Conservation (phyloP, 2,888 invertebrate genomes). For the Chirona hameri region DNA sequence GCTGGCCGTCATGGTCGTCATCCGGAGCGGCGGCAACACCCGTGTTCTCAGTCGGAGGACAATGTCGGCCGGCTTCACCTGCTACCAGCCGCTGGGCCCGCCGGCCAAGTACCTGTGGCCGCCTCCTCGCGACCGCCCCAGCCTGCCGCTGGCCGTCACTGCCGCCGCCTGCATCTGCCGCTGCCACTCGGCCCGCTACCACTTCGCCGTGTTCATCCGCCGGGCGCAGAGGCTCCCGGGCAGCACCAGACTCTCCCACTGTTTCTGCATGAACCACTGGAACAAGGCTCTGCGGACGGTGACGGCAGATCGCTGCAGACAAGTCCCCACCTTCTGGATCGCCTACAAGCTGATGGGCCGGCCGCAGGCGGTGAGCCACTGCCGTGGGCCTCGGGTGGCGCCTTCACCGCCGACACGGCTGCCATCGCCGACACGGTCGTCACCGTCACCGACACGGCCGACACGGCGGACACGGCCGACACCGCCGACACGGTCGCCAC, state of each 20-base stretch:
- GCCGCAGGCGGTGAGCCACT: background rate
- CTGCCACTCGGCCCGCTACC: background rate
- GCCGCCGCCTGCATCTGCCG: constrained; percentile 4
- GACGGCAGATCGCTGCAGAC: background rate
- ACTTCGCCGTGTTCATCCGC: background rate
- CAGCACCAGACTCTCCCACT: background rate
- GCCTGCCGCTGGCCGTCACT: background rate
- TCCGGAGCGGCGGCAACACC: background rate
- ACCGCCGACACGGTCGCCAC: background rate
- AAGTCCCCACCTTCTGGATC: background rate
- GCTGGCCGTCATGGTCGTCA: background rate
- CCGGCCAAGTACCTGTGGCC: background rate
- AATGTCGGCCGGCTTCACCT: background rate
- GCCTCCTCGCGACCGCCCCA: background rate
- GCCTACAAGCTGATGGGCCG: background rate
- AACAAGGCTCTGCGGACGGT: background rate
- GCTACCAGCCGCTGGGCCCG: background rate
- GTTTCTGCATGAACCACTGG: constrained; percentile 13
- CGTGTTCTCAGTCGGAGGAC: background rate
- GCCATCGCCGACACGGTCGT: background rate
- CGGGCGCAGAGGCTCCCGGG: background rate
- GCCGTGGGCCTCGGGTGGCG: background rate
- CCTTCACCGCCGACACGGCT: background rate
- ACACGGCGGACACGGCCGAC: background rate
- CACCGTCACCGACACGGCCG: background rate